Base-by-base conservation (phyloP, 2,888 invertebrate genomes). In the Trichopoda pennipes region DNA sequence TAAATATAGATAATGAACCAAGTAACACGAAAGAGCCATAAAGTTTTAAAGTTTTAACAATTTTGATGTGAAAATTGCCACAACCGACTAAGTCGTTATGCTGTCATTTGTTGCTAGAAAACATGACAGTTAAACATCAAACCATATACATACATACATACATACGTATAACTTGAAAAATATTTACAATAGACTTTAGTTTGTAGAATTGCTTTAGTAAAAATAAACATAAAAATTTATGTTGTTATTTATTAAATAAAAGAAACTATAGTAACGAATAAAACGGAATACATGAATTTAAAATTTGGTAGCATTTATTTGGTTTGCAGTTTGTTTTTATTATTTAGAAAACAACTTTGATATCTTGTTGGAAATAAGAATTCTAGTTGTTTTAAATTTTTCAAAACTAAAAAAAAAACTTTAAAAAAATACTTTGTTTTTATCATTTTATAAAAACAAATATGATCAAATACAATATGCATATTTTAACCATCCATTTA, bases 91-190 rank as follows among this genome's bases (percentile, higher is more conserved):
- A 72, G 72, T 79, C 70, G 70, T 23, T 55, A 49, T 49, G 61
- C 28, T 58, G 66, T 82, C 78, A 82, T 82, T 78, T 78, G 81
- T 78, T 82, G 74, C 55, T 49, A 56, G 19, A 44, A 61, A 82
- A 82, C 81, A 79, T 82, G 81, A 82, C 81, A 82, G 78, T 82
- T 79, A 66, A 79, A 79, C 81, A 79, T 82, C 75, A 64, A 70
- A 73, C 47, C 72, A 38, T 69, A 44, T n/a, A n/a, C n/a, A n/a
- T n/a, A n/a, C n/a, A n/a, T n/a, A n/a, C n/a, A n/a, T n/a, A n/a
- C n/a, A n/a, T n/a, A n/a, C n/a, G n/a, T 73, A 73, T 44, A 42
- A 51, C 42, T 64, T 53, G 32, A 3, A 17, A 53, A 58, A 35
- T 14, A 47, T 51, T 72, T 47, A 19, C 53, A 73, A 72, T 66